These are phyloP conservation scores for Hypsibius dujardini DNA, from an alignment of 1,140 invertebrate species.

Conservation along the genomic window DNA sequence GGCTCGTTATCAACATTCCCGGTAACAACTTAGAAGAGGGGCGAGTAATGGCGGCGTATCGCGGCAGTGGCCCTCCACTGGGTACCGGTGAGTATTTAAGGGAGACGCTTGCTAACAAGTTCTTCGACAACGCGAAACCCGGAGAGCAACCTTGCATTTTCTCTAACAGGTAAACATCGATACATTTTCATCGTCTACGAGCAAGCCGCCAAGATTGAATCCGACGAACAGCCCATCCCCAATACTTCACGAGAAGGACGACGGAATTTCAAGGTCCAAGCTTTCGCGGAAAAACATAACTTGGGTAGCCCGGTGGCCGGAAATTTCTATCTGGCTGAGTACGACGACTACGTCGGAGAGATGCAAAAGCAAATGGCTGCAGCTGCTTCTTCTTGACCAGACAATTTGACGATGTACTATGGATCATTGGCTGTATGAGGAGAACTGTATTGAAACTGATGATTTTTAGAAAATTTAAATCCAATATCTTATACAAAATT, in stretches of 20 bases:
- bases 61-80: conserved; percentile 23
- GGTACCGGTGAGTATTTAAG: conserved; percentile 21
- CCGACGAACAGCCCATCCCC: conserved; percentile 19
- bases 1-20: conserved; percentile 26
- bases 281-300: conserved; percentile 63
- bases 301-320: conserved; percentile 56
- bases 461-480: no score
- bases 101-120: no score
- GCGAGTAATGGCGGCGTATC: conserved; percentile 22
- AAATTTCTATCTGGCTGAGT: conserved; percentile 73
- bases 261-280: conserved; percentile 53
- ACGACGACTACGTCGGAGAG: conserved; percentile 68
- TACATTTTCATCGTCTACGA: conserved; percentile 25
- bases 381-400: no score
- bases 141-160: no score
- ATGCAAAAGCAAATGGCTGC: conserved; percentile 36
- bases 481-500: no score
- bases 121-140: no score
- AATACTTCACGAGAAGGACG: conserved; percentile 40
- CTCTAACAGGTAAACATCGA: conserved; percentile 23
- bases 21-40: conserved; percentile 23
- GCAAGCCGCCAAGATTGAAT: conserved; percentile 21
- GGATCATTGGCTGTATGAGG: no score
- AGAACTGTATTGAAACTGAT: no score
- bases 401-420: no score